A percentile compares a stretch with the other conserved stretches of the same genome.
These are phyloP conservation scores for Okapia johnstoni DNA, from an alignment of 2,113 vertebrate species.

Conservation along the genomic window DNA sequence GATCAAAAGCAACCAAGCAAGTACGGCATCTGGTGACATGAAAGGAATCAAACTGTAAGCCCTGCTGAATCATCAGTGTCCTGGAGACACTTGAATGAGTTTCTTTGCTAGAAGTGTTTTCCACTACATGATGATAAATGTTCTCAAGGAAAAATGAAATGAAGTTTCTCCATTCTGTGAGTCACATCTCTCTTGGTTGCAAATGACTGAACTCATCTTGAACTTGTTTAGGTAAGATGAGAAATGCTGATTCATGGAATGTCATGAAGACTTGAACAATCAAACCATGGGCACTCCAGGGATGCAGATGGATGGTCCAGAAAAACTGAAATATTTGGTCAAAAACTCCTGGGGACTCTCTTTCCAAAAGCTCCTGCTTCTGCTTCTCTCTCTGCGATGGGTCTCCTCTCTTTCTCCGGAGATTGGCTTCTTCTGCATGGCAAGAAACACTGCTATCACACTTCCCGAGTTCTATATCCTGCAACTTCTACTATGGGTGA, in stretches of 20 bases:
- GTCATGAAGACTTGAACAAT: background rate
- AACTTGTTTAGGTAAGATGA: background rate
- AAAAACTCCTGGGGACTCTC: background rate
- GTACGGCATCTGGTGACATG: background rate
- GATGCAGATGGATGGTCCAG: background rate
- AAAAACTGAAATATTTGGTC: background rate
- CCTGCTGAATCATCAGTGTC: background rate
- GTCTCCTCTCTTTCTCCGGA: background rate
- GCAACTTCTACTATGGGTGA: background rate
- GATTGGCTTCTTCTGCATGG: background rate
- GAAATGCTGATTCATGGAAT: background rate
- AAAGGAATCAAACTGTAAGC: background rate
- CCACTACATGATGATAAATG: background rate
- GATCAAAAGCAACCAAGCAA: background rate
- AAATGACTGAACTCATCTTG: conserved; percentile 5
- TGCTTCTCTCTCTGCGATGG: background rate
- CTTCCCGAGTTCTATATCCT: background rate
- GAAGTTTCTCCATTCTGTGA: background rate
- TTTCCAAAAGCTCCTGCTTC: background rate
- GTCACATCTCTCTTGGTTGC: background rate
- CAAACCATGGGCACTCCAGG: background rate
- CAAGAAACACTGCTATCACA: background rate
- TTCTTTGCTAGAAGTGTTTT: conserved; percentile 8
- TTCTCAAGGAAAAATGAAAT: conserved; percentile 30
- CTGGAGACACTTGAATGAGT: background rate